These are phyloP conservation scores for Trachymyrmex septentrionalis DNA, from an alignment of 1,140 invertebrate species.

Conservation along the genomic window DNA sequence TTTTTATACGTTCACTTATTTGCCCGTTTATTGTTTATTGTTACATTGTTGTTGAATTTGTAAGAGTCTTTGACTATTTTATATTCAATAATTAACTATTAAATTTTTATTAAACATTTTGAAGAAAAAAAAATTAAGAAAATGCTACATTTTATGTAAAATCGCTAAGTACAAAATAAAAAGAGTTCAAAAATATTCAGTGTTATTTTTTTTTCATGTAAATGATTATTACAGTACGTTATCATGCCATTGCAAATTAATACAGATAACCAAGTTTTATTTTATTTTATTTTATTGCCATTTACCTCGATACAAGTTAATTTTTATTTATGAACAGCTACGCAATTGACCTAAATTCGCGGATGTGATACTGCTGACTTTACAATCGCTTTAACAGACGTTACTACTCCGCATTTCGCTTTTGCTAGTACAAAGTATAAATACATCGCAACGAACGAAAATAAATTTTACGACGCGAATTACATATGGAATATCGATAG, in stretches of 20 bases:
- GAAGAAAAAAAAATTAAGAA: background rate
- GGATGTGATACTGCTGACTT: background rate
- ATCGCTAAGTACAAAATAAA: background rate
- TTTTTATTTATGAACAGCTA: slow-evolving; percentile 26
- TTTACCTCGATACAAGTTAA: slow-evolving; percentile 20
- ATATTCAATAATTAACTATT: background rate
- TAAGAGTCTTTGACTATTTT: too few relatives aligned
- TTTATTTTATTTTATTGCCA: slow-evolving; percentile 30
- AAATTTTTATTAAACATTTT: background rate
- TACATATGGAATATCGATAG: slow-evolving; percentile 9
- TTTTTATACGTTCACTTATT: too few relatives aligned
- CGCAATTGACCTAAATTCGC: slow-evolving; percentile 17
- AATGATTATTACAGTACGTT: background rate
- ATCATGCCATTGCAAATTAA: slow-evolving; percentile 24
- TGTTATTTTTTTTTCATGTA: background rate
- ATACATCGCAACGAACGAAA: slow-evolving; percentile 22
- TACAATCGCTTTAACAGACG: slow-evolving; percentile 3
- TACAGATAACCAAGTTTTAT: background rate
- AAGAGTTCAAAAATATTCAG: background rate
- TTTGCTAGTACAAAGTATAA: background rate
- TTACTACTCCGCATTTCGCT: background rate
- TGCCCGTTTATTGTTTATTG: too few relatives aligned
- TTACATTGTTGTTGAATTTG: too few relatives aligned
- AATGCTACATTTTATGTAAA: background rate
- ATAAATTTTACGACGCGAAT: slow-evolving; percentile 15